Percentiles rank a stretch among this genome's conserved stretches.
Conservation (phyloP, 2,797 vertebrate genomes). For the Leptatherina wallacei region DNA sequence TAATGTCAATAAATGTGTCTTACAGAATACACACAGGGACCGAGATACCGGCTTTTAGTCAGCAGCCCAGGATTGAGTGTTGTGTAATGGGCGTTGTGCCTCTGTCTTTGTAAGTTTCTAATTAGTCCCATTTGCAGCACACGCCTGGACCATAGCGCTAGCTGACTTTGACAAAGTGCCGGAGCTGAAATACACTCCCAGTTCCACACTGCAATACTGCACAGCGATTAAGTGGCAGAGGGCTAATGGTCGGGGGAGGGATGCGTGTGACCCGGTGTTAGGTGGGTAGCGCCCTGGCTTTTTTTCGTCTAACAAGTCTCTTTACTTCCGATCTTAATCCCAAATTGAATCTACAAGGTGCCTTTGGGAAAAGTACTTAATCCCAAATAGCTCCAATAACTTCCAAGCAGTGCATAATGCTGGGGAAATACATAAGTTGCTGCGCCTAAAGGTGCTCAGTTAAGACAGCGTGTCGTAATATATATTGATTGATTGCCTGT, state of each 20-base stretch:
- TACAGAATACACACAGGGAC: slow-evolving; percentile 7
- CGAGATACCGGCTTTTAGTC: slow-evolving; percentile 36
- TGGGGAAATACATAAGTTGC: slow-evolving; percentile 60
- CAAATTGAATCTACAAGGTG: slow-evolving; percentile 84
- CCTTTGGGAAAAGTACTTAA: slow-evolving; percentile 79
- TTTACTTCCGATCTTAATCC: slow-evolving; percentile 79
- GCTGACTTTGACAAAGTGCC: slow-evolving; percentile 80
- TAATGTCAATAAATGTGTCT: slow-evolving; percentile 52
- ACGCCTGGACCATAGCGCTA: slow-evolving; percentile 59
- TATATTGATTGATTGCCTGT: slow-evolving; percentile 66
- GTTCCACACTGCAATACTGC: slow-evolving; percentile 63
- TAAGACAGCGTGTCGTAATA: slow-evolving; percentile 54
- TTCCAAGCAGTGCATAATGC: slow-evolving; percentile 61
- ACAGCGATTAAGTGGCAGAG: slow-evolving; percentile 72
- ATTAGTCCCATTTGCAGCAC: slow-evolving; percentile 79
- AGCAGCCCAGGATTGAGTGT: slow-evolving; percentile 52
- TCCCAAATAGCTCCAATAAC: slow-evolving; percentile 74
- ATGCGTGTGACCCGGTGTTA: slow-evolving; percentile 60
- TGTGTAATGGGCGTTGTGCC: slow-evolving; percentile 51
- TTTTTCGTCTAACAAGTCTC: slow-evolving; percentile 69
- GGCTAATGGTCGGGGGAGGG: slow-evolving; percentile 61
- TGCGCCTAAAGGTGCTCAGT: slow-evolving; percentile 48
- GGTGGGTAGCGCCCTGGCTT: slow-evolving; percentile 63
- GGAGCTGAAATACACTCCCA: slow-evolving; percentile 66
- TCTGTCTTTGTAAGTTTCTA: slow-evolving; percentile 74